A percentile compares a stretch with the other conserved stretches of the same genome.
Conservation (phyloP, 2,113 vertebrate genomes). For the Balaenoptera acutorostrata region DNA sequence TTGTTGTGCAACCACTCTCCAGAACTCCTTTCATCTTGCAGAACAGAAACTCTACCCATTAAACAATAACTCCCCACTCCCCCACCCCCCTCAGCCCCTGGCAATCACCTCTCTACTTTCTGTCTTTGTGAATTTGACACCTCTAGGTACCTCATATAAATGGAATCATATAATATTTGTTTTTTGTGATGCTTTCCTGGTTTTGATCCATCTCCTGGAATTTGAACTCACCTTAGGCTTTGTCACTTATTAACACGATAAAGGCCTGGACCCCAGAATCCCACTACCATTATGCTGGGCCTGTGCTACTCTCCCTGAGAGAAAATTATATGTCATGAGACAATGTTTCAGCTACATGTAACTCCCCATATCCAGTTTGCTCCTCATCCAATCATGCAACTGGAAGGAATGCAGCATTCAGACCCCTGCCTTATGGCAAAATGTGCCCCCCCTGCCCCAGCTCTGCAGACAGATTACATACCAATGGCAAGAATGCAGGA, state of each 20-base stretch:
- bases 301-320: background rate
- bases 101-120: background rate
- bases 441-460: background rate
- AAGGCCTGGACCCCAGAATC: background rate
- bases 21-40: background rate
- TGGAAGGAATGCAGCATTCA: background rate
- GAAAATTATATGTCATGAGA: background rate
- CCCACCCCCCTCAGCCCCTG: rapidly evolving
- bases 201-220: constrained; percentile 6
- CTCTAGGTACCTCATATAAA: background rate
- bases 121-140: background rate
- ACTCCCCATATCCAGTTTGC: background rate
- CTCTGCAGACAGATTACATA: background rate
- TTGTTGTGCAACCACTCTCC: background rate
- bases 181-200: background rate
- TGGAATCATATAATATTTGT: background rate
- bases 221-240: background rate
- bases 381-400: background rate
- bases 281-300: background rate
- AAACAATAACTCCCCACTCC: background rate
- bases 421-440: background rate
- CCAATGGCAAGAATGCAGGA: background rate
- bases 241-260: background rate
- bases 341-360: background rate
- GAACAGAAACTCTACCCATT: background rate